A percentile compares a stretch with the other conserved stretches of the same genome.
phyloP scores from a whole-genome alignment of 2,797 vertebrate genomes.

The Accipiter superciliosus region DNA sequence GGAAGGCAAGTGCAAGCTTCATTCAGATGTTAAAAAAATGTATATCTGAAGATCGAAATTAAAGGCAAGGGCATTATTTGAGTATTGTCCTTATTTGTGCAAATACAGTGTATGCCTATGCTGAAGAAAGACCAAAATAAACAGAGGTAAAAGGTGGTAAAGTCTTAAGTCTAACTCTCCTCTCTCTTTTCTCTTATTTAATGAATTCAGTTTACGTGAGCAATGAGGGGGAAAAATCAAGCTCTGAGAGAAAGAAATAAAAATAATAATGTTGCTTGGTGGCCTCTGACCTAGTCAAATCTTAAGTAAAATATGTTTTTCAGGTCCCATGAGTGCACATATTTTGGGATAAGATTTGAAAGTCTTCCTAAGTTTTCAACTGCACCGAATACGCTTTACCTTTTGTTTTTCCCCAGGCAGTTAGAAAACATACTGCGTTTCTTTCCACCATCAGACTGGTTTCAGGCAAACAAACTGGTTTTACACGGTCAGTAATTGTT shows the following conservation, averaged over 20 bases:
- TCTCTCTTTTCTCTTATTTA: background rate
- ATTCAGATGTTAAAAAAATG: background rate
- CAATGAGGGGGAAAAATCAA: background rate
- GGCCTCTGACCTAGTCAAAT: background rate
- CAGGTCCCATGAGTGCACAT: background rate
- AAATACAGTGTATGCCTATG: background rate
- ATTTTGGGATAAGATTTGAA: background rate
- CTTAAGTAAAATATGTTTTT: background rate
- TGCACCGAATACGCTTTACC: constrained; percentile 61
- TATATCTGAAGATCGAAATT: background rate
- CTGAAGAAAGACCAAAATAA: background rate
- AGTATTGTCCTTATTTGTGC: background rate
- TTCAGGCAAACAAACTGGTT: constrained; percentile 85
- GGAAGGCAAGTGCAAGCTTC: background rate
- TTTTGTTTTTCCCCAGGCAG: constrained; percentile 90
- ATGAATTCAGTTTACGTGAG: background rate
- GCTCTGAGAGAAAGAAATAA: background rate
- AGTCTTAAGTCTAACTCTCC: background rate
- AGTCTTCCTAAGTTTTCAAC: background rate
- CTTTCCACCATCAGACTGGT: constrained; percentile 78
- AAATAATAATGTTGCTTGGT: background rate
- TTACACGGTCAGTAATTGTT: constrained; percentile 80
- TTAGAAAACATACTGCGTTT: constrained; percentile 84
- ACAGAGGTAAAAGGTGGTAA: background rate
- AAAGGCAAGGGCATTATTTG: background rate